These are phyloP conservation scores for Papilio gigon DNA, from an alignment of 2,888 invertebrate species.

Conservation along the genomic window DNA sequence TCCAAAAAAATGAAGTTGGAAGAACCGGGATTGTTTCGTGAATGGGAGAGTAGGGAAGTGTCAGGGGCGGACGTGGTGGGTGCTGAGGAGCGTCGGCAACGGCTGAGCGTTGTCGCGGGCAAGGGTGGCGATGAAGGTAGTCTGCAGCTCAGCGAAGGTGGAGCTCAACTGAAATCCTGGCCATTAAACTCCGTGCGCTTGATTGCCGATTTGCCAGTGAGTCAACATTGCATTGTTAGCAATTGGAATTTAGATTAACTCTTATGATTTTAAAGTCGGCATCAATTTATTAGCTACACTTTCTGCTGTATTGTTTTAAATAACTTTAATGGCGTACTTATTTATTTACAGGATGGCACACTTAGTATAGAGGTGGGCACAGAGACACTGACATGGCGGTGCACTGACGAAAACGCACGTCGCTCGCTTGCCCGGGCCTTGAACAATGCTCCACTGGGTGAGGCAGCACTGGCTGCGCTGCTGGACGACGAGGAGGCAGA, in stretches of 20 bases:
- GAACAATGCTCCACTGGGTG: conserved; percentile 87
- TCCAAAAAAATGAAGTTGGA: conserved; percentile 59
- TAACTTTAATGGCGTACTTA: no score
- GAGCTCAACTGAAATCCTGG: conserved; percentile 49
- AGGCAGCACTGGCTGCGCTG: conserved; percentile 84
- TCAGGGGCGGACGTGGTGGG: conserved; percentile 53
- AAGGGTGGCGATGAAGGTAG: conserved; percentile 42
- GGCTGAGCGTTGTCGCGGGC: conserved; percentile 43
- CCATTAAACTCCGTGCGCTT: conserved; percentile 48
- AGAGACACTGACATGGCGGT: conserved; percentile 50
- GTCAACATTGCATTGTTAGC: not conserved
- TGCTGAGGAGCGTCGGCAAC: conserved; percentile 40
- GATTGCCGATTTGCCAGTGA: conserved; percentile 48
- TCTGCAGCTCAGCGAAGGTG: conserved; percentile 48
- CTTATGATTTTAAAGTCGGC: not conserved
- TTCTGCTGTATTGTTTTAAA: no score
- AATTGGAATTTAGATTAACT: not conserved
- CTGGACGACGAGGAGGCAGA: conserved; percentile 87
- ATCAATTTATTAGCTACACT: not conserved
- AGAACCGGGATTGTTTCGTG: conserved; percentile 48
- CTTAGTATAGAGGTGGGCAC: conserved; percentile 49
- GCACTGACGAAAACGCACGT: conserved; percentile 46
- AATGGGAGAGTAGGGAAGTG: conserved; percentile 54
- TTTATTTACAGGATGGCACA: conserved; percentile 46
- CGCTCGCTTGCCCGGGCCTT: conserved; percentile 46